Evolutionary conservation across 2,888 invertebrate species (phyloP).

Genomic region (Cataglyphis rosenhaueri): DNA sequence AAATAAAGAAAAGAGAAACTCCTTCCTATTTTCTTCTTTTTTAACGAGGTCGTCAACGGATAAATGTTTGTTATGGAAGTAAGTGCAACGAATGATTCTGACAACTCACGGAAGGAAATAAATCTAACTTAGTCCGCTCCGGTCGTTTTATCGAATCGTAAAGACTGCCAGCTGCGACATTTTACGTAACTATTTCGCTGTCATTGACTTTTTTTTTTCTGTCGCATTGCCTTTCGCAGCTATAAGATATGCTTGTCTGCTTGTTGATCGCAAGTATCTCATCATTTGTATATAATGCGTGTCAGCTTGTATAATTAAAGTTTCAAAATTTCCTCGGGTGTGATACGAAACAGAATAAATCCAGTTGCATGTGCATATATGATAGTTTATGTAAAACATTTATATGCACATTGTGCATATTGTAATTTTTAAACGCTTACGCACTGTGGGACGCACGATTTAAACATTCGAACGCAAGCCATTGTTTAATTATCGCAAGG

Average conservation of each 20-base stretch:
- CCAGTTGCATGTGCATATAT: constrained; percentile 9
- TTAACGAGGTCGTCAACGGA: constrained; percentile 35
- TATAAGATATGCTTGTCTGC: constrained; percentile 29
- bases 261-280: constrained; percentile 26
- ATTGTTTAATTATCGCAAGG: background rate
- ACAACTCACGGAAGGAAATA: constrained; percentile 49
- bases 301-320: constrained; percentile 30
- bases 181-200: constrained; percentile 68
- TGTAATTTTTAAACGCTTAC: constrained; percentile 11
- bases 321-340: constrained; percentile 7
- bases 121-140: constrained; percentile 51
- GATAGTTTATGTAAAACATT: constrained; percentile 21
- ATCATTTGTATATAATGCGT: constrained; percentile 20
- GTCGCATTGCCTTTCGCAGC: constrained; percentile 57
- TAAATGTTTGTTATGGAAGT: constrained; percentile 53
- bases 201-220: constrained; percentile 47
- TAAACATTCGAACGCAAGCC: background rate
- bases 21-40: constrained; percentile 5
- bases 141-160: constrained; percentile 54
- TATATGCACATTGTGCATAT: background rate
- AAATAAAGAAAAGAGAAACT: background rate
- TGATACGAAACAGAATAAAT: constrained; percentile 26
- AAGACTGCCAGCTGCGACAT: constrained; percentile 54
- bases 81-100: constrained; percentile 53
- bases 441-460: background rate